phyloP scores from a whole-genome alignment of 2,888 invertebrate genomes.

The Cephus pulcher region DNA sequence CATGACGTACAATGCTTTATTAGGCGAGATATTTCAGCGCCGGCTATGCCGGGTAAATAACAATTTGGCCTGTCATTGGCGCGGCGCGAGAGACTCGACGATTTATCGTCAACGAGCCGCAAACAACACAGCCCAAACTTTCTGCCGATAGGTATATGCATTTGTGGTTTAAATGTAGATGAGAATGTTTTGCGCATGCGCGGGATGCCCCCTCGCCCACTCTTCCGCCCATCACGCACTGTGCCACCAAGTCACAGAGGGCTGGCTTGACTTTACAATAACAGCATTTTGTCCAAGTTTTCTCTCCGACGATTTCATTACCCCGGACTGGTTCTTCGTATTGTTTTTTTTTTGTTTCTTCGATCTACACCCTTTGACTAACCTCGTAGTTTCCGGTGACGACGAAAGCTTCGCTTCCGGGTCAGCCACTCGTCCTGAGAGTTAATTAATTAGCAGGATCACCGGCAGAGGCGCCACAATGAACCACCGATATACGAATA shows the following conservation, averaged over 20 bases:
- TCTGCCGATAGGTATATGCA: neutral
- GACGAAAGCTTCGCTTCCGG: neutral
- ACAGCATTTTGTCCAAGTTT: neutral
- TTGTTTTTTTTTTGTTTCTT: conserved; percentile 31
- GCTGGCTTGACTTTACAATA: neutral
- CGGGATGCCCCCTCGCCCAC: neutral
- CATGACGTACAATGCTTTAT: neutral
- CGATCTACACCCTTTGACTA: conserved; percentile 4
- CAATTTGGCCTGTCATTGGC: conserved; percentile 9
- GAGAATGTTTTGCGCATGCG: neutral
- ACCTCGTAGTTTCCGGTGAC: neutral
- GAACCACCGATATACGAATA: neutral
- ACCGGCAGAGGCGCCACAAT: neutral
- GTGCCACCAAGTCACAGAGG: neutral
- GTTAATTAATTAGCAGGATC: neutral
- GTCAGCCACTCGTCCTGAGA: neutral
- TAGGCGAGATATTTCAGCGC: conserved; percentile 5
- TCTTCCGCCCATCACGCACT: neutral
- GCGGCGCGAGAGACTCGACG: neutral
- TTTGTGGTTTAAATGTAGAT: neutral
- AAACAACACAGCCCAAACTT: neutral
- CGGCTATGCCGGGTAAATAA: conserved; percentile 8
- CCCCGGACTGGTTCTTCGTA: neutral
- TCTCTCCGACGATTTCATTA: neutral
- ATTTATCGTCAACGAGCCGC: conserved; percentile 7